Conservation (phyloP, 2,888 invertebrate genomes). For the Pseudoips prasinana region DNA sequence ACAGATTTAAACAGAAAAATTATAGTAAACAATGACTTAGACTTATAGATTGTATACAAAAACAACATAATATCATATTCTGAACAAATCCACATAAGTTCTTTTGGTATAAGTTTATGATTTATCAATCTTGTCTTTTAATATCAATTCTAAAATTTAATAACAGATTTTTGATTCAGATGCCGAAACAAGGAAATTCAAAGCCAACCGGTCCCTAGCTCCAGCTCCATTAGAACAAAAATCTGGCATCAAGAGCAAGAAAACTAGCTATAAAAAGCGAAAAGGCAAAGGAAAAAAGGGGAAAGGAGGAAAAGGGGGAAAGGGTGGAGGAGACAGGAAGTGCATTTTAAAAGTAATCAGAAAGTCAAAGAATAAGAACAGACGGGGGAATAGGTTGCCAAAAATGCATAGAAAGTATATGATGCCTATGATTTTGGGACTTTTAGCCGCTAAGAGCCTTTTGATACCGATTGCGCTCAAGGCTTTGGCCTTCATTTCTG, state of each 20-base stretch:
- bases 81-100: too few relatives aligned
- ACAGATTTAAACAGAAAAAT: too few relatives aligned
- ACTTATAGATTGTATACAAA: too few relatives aligned
- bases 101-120: too few relatives aligned
- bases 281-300: slow-evolving; percentile 50
- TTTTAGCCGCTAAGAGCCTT: slow-evolving; percentile 85
- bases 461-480: slow-evolving; percentile 86
- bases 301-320: slow-evolving; percentile 24
- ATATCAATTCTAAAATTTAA: too few relatives aligned
- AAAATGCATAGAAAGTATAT: slow-evolving; percentile 79
- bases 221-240: slow-evolving; percentile 9
- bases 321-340: slow-evolving; percentile 40
- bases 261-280: slow-evolving; percentile 28
- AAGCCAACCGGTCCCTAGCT: slow-evolving; percentile 8
- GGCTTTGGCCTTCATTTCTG: slow-evolving; percentile 85
- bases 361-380: slow-evolving; percentile 39
- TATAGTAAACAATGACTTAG: too few relatives aligned
- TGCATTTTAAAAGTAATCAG: slow-evolving; percentile 63
- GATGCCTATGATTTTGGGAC: slow-evolving; percentile 83
- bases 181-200: slow-evolving; percentile 14
- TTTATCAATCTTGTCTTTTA: too few relatives aligned
- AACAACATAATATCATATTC: too few relatives aligned
- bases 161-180: too few relatives aligned
- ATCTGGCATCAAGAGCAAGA: slow-evolving; percentile 23
- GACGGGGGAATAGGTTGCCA: slow-evolving; percentile 22